These are phyloP conservation scores for Homarus americanus DNA, from an alignment of 1,140 invertebrate genomes.

Conservation along the genomic window DNA sequence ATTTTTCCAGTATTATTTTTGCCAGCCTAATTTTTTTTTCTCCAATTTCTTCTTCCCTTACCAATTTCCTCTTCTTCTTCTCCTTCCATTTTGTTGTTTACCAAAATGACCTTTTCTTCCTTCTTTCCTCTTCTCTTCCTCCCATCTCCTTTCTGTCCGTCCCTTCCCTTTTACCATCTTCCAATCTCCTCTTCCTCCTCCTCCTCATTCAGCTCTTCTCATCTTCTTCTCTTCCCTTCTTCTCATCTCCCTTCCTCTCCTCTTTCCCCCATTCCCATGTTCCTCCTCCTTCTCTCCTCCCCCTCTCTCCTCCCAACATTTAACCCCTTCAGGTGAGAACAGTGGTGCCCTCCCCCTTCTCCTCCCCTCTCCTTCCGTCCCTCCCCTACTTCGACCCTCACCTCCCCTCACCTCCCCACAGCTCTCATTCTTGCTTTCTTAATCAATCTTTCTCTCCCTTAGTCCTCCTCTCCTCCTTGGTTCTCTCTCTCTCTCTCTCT, in stretches of 20 bases:
- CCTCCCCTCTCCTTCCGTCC: too few species aligned
- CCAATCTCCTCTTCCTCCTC: too few species aligned
- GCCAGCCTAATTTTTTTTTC: too few species aligned
- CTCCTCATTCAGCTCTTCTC: too few species aligned
- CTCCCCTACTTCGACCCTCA: too few species aligned
- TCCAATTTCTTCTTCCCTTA: too few species aligned
- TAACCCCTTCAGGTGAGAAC: too few species aligned
- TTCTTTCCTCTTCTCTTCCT: not conserved
- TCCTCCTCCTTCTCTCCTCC: too few species aligned
- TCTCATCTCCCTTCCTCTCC: not conserved
- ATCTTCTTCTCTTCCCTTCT: not conserved
- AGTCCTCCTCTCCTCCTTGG: slow-evolving; percentile 1
- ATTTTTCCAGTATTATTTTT: too few species aligned
- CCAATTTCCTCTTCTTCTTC: too few species aligned
- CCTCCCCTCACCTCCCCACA: not conserved
- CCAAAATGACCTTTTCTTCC: not conserved
- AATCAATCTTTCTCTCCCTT: not conserved
- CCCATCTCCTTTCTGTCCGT: not conserved
- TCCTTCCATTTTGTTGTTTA: not conserved
- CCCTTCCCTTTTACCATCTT: not conserved
- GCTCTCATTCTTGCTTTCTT: not conserved
- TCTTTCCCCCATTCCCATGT: too few species aligned
- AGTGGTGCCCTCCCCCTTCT: too few species aligned
- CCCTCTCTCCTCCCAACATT: not conserved
- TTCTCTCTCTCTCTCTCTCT: not conserved